Evolutionary conservation across 2,888 invertebrate genomes (phyloP).

Genomic region (Hyposoter didymator): DNA sequence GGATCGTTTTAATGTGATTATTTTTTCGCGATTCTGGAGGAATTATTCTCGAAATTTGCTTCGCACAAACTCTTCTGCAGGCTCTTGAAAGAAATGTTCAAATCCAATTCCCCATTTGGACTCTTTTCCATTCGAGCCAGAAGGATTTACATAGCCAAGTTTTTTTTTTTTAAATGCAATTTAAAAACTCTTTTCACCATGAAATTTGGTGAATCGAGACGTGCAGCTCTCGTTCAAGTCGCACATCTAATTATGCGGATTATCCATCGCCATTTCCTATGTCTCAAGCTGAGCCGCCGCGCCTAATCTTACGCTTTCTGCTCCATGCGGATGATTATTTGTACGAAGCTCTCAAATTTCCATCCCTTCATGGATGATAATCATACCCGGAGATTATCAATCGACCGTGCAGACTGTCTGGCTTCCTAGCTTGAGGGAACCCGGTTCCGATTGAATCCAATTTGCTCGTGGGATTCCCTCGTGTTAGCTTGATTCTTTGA

Average conservation of each 20-base stretch:
- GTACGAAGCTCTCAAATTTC: slow-evolving; percentile 13
- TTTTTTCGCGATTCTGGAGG: background rate
- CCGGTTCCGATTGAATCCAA: slow-evolving; percentile 30
- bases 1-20: background rate
- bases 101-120: background rate
- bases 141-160: background rate
- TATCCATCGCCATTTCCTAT: slow-evolving; percentile 20
- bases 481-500: background rate
- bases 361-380: slow-evolving; percentile 27
- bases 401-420: slow-evolving; percentile 6
- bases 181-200: background rate
- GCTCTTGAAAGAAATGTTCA: background rate
- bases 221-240: background rate
- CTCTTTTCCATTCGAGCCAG: background rate
- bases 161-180: background rate
- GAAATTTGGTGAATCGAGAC: background rate
- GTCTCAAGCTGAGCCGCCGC: slow-evolving; percentile 7
- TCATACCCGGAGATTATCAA: slow-evolving; percentile 27
- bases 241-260: slow-evolving; percentile 28
- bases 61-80: background rate
- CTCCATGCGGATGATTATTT: background rate
- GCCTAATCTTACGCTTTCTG: background rate
- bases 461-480: slow-evolving; percentile 1
- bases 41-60: background rate
- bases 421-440: background rate